Base-by-base conservation (phyloP, 2,113 vertebrate species). In the Furnarius figulus region DNA sequence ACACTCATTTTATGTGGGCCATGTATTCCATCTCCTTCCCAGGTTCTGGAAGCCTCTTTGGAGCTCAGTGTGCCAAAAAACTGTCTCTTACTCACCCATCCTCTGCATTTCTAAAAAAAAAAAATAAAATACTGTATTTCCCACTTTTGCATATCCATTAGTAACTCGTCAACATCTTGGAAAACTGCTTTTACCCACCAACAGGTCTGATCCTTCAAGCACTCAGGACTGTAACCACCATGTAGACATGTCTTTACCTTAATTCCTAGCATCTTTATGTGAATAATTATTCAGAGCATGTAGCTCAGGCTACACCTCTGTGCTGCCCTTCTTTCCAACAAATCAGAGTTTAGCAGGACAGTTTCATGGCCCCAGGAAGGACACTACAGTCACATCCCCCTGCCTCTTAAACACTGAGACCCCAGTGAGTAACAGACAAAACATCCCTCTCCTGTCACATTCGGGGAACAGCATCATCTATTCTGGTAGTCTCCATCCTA, bases 61-160 rank as follows among this genome's bases (percentile, higher is more conserved):
- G 28, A 91, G 81, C 74, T 50, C 58, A 91, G 25, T 31, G 28
- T 89, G 93, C 84, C 93, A 95, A 92, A 95, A 95, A 95, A 37
- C 44, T 85, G 65, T 91, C 91, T 96, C 89, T 80, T 95, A 89
- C 91, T 91, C 85, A 89, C 61, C 62, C 93, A 95, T 81, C 94
- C 73, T 68, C 89, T 95, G 80, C 75, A 91, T 68, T 90, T 86
- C 73, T 72, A 68, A 90, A 94, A 83, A 76, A 88, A 68, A 74
- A 73, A 52, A 55, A 46, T 12, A 46, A 12, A 42, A 28, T 33
- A 79, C 23, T 58, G 0, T 49, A 80, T 94, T 93, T 92, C 85
- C 88, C 65, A 78, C 79, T 93, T 96, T 22, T 42, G 55, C 18
- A 10, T 44, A 73, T 71, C 46, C 30, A 85, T 89, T 65, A 84